Base-by-base conservation (phyloP, 2,113 vertebrate genomes). In the Arvicanthis niloticus region DNA sequence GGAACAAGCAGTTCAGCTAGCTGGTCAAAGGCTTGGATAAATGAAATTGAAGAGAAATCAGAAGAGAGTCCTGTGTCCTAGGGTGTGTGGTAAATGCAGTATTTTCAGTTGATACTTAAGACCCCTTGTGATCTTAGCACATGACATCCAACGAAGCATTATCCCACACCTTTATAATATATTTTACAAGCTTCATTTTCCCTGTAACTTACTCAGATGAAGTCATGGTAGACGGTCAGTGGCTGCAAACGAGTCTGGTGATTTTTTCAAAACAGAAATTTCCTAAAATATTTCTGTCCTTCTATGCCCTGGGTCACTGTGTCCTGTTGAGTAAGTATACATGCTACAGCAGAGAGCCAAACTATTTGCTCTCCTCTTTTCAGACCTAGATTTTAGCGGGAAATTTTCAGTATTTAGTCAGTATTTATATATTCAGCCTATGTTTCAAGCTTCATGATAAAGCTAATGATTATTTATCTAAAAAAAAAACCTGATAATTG, bases 251-350 rank as follows among this genome's bases (percentile, higher is more conserved):
- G 80, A 42, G 51, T 51, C 92, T 95, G 48, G 26, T 92, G 88
- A 62, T 91, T 96, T 97, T 97, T 97, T 97, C 81, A 58, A 31
- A 45, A 82, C 40, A 96, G 68, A 91, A 97, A 95, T 97, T 94
- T 70, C 90, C 89, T 91, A 91, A 97, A 97, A 89, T 96, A 96
- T 95, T 89, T 96, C 87, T 97, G 73, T 91, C 68, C 97, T 92
- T 96, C 62, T 67, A 17, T 93, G 96, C 86, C 94, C 97, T 91
- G 89, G 97, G 97, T 98, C 98, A 97, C n/a, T 26, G 45, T 97
- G 96, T 96, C 91, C 97, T 95, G 26, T 62, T 84, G 72, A 97
- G 48, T 77, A 73, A 91, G 56, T 89, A 70, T 85, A n/a, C 62
- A 82, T 21, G 5, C 60, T 89, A 65, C 67, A 91, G 62, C 75